phyloP scores from a whole-genome alignment of 2,888 invertebrate genomes.

The Rutpela maculata region DNA sequence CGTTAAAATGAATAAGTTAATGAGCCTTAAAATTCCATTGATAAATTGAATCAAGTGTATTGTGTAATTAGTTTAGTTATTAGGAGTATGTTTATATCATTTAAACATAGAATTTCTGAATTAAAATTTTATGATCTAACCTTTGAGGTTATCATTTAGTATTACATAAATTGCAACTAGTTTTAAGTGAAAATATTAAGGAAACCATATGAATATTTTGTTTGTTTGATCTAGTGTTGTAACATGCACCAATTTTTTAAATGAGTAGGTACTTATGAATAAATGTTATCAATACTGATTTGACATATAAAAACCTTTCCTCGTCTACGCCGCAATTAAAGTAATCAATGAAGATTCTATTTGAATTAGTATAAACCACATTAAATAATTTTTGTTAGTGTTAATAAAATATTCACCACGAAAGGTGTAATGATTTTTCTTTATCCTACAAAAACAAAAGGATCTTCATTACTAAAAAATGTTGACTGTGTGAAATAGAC shows the following conservation, averaged over 20 bases:
- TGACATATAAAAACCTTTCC: too few species aligned
- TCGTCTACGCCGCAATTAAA: too few species aligned
- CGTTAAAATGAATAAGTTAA: neutral
- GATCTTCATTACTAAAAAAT: too few species aligned
- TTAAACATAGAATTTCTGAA: neutral
- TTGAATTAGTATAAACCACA: too few species aligned
- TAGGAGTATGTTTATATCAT: neutral
- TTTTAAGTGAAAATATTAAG: neutral
- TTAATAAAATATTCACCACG: too few species aligned
- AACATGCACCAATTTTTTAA: conserved; percentile 1
- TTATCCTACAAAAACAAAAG: too few species aligned
- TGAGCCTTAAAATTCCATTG: neutral
- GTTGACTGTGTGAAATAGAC: too few species aligned
- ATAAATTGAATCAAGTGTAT: conserved; percentile 5
- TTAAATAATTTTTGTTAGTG: too few species aligned
- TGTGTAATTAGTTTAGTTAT: neutral
- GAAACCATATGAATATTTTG: neutral
- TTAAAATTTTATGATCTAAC: neutral
- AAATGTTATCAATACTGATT: too few species aligned
- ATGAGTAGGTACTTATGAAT: neutral
- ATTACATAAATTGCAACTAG: conserved; percentile 15
- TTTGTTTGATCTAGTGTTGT: neutral
- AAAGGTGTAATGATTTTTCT: too few species aligned
- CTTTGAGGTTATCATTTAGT: conserved; percentile 8
- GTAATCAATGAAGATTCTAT: too few species aligned